Conservation (phyloP, 2,113 vertebrate genomes). For the Oenanthe oenanthe region DNA sequence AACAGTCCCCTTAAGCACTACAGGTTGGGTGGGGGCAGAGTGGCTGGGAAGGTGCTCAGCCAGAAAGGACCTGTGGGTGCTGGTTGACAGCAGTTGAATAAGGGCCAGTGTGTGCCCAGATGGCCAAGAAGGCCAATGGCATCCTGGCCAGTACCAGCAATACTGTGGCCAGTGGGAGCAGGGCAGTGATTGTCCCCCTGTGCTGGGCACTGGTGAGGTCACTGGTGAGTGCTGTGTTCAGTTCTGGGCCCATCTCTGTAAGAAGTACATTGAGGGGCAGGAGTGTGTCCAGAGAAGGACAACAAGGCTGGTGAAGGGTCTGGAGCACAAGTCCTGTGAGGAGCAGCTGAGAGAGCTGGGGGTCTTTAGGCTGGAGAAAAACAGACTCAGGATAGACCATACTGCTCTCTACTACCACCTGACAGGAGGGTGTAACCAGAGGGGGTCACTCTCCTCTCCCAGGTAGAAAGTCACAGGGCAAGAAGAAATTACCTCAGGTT, state of each 20-base stretch:
- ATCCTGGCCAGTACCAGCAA: background rate
- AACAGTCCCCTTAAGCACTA: background rate
- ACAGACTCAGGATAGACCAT: background rate
- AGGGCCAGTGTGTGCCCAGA: rapidly evolving
- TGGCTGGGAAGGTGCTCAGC: background rate
- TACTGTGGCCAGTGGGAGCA: background rate
- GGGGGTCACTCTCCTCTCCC: background rate
- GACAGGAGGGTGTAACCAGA: background rate
- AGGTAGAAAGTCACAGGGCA: background rate
- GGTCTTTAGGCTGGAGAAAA: background rate
- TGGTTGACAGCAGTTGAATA: background rate
- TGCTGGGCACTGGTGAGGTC: background rate
- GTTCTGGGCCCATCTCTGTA: background rate
- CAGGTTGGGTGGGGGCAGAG: no score
- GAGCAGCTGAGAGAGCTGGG: background rate
- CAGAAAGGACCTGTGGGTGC: background rate
- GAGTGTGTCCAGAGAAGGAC: background rate
- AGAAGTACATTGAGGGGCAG: background rate
- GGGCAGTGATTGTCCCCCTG: background rate
- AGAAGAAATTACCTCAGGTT: background rate
- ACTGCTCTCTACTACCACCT: background rate
- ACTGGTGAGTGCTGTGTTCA: background rate
- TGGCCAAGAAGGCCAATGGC: background rate
- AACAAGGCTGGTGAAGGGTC: rapidly evolving
- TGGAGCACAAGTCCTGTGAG: background rate